Evolutionary conservation across 2,888 invertebrate species (phyloP), one percentile per base, ranked within the genome.

Genomic region (Leuctra nigra): DNA sequence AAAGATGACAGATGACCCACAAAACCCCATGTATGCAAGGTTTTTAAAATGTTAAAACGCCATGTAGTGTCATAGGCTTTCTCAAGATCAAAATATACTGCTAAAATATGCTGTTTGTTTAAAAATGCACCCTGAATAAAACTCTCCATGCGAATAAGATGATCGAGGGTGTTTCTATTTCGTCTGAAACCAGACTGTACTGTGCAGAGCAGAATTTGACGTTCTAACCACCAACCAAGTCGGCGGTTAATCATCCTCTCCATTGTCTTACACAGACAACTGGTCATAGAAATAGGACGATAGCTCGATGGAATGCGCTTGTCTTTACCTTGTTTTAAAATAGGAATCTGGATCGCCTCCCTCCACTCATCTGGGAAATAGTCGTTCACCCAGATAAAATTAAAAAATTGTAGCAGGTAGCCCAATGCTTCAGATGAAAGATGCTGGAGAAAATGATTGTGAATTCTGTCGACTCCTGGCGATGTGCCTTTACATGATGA

Each of bases 191-290:
- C 50, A 54, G 20, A 44, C 47, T 64, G 64, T 16, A 25, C 18
- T 1, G 35, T 33, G 4, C 63, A 35, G 13, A 63, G 33, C 2
- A 62, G 55, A 29, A 57, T 53, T 20, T 62, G 55, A 7, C 55
- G 36, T 39, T 64, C 63, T 7, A 64, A 54, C 22, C 55, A 56
- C 62, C 61, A 63, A n/a, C 62, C 55, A 7, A 65, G 61, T 1
- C 64, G 54, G 18, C 59, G 44, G 39, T 63, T 64, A 4, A 66
- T 57, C 61, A 65, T 63, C 36, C 59, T 33, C 48, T 64, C 65
- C 61, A 65, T 57, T 0, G 62, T 48, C 55, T 66, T 66, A 33
- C 64, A 64, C 6, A 65, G 46, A 48, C 64, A 65, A 46, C 63
- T 64, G 13, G 65, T 64, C 18, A 66, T 55, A 24, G 64, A 62